These are phyloP conservation scores for Synergus umbraculus DNA, from an alignment of 2,888 invertebrate genomes.

Conservation along the genomic window DNA sequence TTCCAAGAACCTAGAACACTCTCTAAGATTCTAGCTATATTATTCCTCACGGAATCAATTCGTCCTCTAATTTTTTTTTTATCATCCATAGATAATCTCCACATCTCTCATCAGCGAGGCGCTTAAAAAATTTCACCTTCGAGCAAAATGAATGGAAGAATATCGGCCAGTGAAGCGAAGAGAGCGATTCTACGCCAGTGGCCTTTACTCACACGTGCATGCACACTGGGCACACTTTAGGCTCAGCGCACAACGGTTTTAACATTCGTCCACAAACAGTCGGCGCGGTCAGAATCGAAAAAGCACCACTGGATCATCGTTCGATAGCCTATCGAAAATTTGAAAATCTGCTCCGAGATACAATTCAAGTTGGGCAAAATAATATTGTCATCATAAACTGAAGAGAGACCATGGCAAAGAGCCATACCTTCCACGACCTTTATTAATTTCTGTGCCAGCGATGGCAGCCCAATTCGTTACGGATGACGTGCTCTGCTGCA, in stretches of 20 bases:
- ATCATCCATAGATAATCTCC: constrained; percentile 9
- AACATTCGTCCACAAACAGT: constrained; percentile 56
- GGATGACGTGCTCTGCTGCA: constrained; percentile 41
- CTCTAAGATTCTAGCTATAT: not conserved
- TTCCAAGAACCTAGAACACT: not conserved
- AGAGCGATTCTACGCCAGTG: constrained; percentile 29
- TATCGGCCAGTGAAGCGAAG: not conserved
- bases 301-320: constrained; percentile 28
- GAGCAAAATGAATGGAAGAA: constrained; percentile 13
- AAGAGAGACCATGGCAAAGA: not conserved
- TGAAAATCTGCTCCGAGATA: not conserved
- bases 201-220: constrained; percentile 22
- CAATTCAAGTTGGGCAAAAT: not conserved
- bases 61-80: constrained; percentile 28
- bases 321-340: constrained; percentile 15
- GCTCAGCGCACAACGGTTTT: constrained; percentile 48
- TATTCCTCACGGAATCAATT: constrained; percentile 1
- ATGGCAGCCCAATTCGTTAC: constrained; percentile 41
- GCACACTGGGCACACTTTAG: constrained; percentile 44
- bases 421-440: constrained; percentile 1
- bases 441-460: constrained; percentile 27
- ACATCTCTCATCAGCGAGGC: constrained; percentile 20
- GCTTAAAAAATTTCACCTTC: constrained; percentile 36
- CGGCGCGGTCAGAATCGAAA: constrained; percentile 43
- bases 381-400: not conserved